A percentile compares a stretch with the other conserved stretches of the same genome.
phyloP scores from a whole-genome alignment of 2,888 invertebrate genomes.

The Hemithea aestivaria region DNA sequence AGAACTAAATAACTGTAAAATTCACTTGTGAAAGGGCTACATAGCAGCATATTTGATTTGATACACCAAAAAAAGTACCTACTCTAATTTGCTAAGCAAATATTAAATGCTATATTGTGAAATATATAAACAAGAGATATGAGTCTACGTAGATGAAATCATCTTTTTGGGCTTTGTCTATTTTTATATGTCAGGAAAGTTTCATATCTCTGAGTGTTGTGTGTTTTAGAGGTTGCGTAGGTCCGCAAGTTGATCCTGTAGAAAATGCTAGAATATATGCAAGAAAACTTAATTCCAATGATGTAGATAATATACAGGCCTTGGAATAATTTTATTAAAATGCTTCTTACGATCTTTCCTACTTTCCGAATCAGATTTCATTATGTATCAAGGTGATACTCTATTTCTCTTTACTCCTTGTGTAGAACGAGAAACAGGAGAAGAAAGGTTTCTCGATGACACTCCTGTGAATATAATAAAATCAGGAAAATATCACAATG shows the following conservation, averaged over 20 bases:
- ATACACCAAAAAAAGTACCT: too few species aligned
- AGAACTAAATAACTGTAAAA: too few species aligned
- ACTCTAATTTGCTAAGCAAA: too few species aligned
- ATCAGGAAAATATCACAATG: constrained; percentile 36
- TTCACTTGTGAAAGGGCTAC: too few species aligned
- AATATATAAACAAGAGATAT: too few species aligned
- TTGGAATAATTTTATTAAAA: constrained; percentile 29
- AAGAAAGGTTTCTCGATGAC: constrained; percentile 34
- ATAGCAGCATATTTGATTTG: too few species aligned
- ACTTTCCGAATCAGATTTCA: constrained; percentile 8
- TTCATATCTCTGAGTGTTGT: too few species aligned
- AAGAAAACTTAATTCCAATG: neutral
- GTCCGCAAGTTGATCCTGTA: constrained; percentile 2
- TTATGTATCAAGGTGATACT: constrained; percentile 20
- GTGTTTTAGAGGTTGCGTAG: too few species aligned
- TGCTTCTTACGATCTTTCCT: constrained; percentile 21
- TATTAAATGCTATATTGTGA: too few species aligned
- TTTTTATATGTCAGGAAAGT: too few species aligned
- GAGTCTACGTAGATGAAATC: too few species aligned
- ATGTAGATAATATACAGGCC: constrained; percentile 2
- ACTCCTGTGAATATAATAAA: constrained; percentile 42
- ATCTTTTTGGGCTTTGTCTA: too few species aligned
- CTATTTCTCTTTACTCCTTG: constrained; percentile 33
- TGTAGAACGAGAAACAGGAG: constrained; percentile 24
- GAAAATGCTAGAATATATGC: constrained; percentile 4